phyloP scores from a whole-genome alignment of 2,113 vertebrate species.

The Chrysochloris asiatica region DNA sequence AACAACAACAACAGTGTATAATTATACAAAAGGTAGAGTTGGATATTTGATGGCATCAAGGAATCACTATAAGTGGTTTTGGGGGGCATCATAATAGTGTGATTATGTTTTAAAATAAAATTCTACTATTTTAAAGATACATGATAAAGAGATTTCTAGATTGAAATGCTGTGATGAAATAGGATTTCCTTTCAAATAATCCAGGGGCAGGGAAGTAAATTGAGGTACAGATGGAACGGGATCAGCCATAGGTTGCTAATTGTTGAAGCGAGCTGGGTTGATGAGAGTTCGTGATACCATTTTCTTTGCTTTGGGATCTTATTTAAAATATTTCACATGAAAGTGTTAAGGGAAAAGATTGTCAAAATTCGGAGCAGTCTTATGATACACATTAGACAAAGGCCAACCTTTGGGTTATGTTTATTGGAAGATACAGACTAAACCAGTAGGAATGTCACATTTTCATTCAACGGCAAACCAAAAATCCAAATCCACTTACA shows the following conservation, averaged over 20 bases:
- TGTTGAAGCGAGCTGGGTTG: not conserved
- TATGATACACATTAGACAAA: not conserved
- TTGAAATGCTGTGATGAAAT: not conserved
- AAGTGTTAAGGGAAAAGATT: not conserved
- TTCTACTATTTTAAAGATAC: not conserved
- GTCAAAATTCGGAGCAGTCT: not conserved
- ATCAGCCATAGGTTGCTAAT: not conserved
- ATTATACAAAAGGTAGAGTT: not conserved
- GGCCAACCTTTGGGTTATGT: not conserved
- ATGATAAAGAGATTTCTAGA: not conserved
- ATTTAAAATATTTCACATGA: constrained; percentile 6
- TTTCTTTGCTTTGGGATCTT: not conserved
- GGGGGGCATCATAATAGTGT: not conserved
- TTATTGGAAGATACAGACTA: not conserved
- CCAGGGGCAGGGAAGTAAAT: not conserved
- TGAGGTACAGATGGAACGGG: not conserved
- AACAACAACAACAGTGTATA: not conserved
- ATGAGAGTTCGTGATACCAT: not conserved
- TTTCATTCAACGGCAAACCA: not conserved
- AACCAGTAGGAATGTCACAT: not conserved
- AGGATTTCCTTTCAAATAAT: constrained; percentile 23
- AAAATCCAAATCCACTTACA: too few relatives aligned
- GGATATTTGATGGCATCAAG: not conserved
- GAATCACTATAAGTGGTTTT: not conserved
- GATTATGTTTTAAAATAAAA: not conserved